Base-by-base conservation (phyloP, 2,888 invertebrate species). In the Cybosia mesomella region DNA sequence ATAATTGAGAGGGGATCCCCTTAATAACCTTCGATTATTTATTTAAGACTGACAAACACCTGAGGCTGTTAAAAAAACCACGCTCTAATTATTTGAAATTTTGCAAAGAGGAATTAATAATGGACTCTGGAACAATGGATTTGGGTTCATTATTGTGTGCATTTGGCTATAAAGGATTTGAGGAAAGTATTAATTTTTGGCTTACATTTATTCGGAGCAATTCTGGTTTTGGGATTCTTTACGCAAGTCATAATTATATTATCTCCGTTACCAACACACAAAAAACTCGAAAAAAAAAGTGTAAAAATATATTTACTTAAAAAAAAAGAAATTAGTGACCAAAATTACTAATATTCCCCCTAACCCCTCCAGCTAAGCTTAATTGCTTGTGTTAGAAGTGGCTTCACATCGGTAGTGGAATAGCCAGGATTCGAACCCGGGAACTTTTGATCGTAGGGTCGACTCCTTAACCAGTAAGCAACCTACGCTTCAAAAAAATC, bases 21-120 rank as follows among this genome's bases (percentile, higher is more conserved):
- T 84, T 90, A 92, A 92, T 91, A 90, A 90, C 88, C 83, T 88
- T 88, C 91, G 91, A 92, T 92, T 92, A 92, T 92, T 92, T 92
- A 90, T 91, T 91, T 91, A 91, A 91, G 89, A 86, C 87, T 91
- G 88, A 90, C 84, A 58, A 87, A 88, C 92, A 92, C 92, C 92
- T 93, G 92, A 91, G 89, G 86, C 80, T 76, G 85, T 85, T 86
- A 89, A 90, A 91, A 88, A 88, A 89, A 65, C 57, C 64, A 84
- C 81, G 77, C 76, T 81, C 84, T 87, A 87, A 85, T 88, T 88
- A 90, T 89, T 88, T 87, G n/a, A 24, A 57, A 57, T 64, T 82
- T 76, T 80, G 68, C 68, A 53, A n/a, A 3, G 53, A 36, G 18
- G 59, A 67, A 66, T 64, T 53, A 7, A 80, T 77, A 82, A 75